Conservation (phyloP, 2,797 vertebrate species). For the Chaenodraco wilsoni region DNA sequence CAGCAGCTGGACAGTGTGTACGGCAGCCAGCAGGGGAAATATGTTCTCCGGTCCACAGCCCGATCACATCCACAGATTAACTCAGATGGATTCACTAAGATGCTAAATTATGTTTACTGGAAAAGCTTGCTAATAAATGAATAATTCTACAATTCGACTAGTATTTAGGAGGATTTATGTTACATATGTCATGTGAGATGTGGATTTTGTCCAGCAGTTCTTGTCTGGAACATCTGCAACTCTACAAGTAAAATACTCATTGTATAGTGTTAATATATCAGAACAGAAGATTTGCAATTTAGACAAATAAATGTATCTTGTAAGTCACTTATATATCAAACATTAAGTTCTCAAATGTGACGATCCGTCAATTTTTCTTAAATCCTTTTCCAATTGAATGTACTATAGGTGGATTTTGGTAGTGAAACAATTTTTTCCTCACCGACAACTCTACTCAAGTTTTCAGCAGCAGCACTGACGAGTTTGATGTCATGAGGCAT, state of each 20-base stretch:
- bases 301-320: not conserved
- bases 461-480: too few relatives aligned
- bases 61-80: slow-evolving; percentile 66
- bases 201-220: slow-evolving; percentile 30
- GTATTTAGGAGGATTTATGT: slow-evolving; percentile 46
- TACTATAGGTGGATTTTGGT: too few relatives aligned
- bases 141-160: slow-evolving; percentile 40
- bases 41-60: slow-evolving; percentile 52
- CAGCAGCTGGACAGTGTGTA: slow-evolving; percentile 56
- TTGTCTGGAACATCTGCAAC: not conserved
- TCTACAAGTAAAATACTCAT: not conserved
- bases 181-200: slow-evolving; percentile 17
- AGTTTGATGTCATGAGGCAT: too few relatives aligned
- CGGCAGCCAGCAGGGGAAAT: slow-evolving; percentile 50
- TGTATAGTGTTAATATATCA: not conserved
- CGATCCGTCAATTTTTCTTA: not conserved
- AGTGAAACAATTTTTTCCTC: too few relatives aligned
- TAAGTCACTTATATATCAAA: not conserved
- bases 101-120: slow-evolving; percentile 46
- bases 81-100: slow-evolving; percentile 48
- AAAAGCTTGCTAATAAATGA: slow-evolving; percentile 43
- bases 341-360: not conserved
- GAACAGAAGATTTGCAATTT: not conserved
- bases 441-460: too few relatives aligned
- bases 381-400: too few relatives aligned